Conservation (phyloP, 2,797 vertebrate species). For the Cirrhinus mrigala region DNA sequence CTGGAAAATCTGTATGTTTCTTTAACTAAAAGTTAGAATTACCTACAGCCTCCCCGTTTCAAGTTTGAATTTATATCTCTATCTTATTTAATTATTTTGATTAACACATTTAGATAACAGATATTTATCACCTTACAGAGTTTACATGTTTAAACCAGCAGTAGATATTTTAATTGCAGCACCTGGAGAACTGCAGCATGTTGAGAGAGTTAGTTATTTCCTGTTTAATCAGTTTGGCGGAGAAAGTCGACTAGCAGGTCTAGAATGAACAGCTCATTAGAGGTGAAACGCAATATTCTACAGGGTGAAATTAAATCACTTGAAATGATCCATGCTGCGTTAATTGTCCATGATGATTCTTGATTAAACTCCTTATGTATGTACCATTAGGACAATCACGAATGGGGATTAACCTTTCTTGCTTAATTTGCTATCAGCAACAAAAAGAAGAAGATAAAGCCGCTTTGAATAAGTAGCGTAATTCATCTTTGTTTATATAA, state of each 20-base stretch:
- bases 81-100: neutral
- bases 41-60: neutral
- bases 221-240: conserved; percentile 12
- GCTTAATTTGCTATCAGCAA: conserved; percentile 21
- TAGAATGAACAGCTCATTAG: conserved; percentile 35
- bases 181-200: neutral
- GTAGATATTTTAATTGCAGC: neutral
- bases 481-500: neutral
- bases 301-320: conserved; percentile 12
- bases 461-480: neutral
- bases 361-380: conserved; percentile 51
- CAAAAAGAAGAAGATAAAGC: neutral
- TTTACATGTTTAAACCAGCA: neutral
- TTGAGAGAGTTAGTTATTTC: neutral
- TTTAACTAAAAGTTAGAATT: neutral
- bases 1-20: neutral
- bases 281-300: conserved; percentile 7
- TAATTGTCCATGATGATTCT: conserved; percentile 55
- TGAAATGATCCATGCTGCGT: conserved; percentile 45
- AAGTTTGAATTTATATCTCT: neutral
- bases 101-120: neutral
- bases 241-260: neutral
- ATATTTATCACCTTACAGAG: no score
- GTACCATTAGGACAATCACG: conserved; percentile 38
- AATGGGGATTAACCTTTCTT: conserved; percentile 22